Percentiles rank a stretch among this genome's conserved stretches.
Evolutionary conservation across 2,797 vertebrate genomes (phyloP).

Genomic region (Thripadectes ignobilis): DNA sequence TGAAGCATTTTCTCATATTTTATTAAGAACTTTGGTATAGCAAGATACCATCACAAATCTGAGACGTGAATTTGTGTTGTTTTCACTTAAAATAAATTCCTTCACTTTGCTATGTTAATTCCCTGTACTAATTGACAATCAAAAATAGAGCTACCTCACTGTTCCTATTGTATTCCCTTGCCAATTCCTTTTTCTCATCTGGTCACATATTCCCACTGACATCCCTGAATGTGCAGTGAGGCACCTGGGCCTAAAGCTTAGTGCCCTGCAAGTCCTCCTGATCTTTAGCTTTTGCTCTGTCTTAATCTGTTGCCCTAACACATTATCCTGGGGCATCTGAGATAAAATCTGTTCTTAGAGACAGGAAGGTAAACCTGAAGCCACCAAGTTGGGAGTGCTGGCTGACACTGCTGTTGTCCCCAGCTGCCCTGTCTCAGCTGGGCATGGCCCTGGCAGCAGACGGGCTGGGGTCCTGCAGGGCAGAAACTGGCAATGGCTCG

Average conservation of each 20-base stretch:
- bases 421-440: neutral
- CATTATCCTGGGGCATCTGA: neutral
- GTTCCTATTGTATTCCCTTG: neutral
- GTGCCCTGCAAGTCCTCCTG: neutral
- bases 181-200: neutral
- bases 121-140: neutral
- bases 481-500: neutral
- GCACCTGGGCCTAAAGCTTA: neutral
- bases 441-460: rapidly evolving
- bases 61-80: neutral
- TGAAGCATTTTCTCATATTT: neutral
- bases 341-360: neutral
- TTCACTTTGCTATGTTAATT: neutral
- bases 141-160: neutral
- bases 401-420: neutral
- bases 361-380: neutral
- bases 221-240: neutral
- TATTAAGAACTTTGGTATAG: neutral
- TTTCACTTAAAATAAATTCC: neutral
- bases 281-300: neutral
- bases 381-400: neutral
- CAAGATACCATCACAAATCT: neutral
- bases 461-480: neutral
- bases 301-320: neutral
- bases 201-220: neutral